Conservation (phyloP, 2,113 vertebrate species). For the Cervus canadensis region DNA sequence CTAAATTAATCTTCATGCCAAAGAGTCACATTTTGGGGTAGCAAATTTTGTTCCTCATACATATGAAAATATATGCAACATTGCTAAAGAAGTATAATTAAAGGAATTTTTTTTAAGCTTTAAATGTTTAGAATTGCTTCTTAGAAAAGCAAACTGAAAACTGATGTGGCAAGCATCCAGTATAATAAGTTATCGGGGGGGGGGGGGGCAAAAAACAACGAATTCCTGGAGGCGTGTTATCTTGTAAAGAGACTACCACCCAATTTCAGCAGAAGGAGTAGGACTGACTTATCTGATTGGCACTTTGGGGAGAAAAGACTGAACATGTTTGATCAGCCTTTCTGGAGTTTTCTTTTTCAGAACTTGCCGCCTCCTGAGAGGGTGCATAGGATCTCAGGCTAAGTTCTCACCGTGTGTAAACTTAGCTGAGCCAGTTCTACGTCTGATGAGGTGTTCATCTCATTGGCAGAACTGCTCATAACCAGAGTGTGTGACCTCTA, state of each 20-base stretch:
- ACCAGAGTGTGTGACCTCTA: neutral
- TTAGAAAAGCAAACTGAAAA: neutral
- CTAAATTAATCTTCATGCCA: neutral
- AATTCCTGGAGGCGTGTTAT: neutral
- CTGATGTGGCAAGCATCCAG: neutral
- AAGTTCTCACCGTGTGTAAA: neutral
- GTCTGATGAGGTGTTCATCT: neutral
- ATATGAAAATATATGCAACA: neutral
- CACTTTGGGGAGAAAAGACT: neutral
- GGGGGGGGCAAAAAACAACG: neutral
- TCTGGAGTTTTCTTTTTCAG: neutral
- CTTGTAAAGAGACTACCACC: neutral
- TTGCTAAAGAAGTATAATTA: neutral
- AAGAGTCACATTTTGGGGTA: neutral
- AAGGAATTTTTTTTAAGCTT: neutral
- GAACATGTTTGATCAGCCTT: neutral
- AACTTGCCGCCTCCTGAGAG: neutral
- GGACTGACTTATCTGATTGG: neutral
- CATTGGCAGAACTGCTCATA: neutral
- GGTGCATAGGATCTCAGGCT: neutral
- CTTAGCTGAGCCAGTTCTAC: neutral
- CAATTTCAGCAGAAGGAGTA: neutral
- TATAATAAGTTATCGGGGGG: neutral
- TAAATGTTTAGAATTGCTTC: neutral
- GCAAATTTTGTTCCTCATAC: neutral